Evolutionary conservation across 2,113 vertebrate genomes (phyloP), one percentile per base, ranked within the genome.

Genomic region (Paramisgurnus dabryanus): DNA sequence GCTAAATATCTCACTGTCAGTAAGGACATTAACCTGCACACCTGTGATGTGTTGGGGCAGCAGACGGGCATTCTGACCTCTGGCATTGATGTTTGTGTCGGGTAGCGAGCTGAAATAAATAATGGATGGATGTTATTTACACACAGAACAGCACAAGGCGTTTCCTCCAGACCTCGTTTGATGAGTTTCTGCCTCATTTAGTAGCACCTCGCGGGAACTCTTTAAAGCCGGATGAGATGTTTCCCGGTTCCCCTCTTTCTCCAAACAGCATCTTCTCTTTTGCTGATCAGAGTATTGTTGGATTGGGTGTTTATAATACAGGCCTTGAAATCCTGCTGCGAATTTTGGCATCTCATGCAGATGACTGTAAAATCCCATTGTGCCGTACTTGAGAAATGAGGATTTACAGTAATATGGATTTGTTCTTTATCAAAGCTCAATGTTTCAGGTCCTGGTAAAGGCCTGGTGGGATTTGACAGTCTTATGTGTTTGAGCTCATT

Each of bases 91-190:
- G 34, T 10, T 6, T 76, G 45, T 6, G 27, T 69, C 61, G 78
- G 40, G 34, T 55, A n/a, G 13, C 57, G 57, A 49, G n/a, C 53
- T 60, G 10, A 72, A 74, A 72, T 84, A 81, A 80, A 84, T 85
- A 81, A 80, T 81, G 68, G 69, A 82, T 81, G 67, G 66, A 43
- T 67, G 76, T 83, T 64, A 65, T 71, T 81, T 82, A 78, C 49
- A 78, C 64, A 70, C 13, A 41, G 65, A 66, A 40, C 49, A 71
- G 64, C 65, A 73, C 57, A 73, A 77, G 65, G 76, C 49, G 77
- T 84, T 78, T 84, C 67, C 66, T 49, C 58, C 65, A 66, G 58
- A 70, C 78, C 41, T 76, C 39, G 39, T 63, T 67, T 47, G 64
- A 50, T 67, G 66, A 74, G 43, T 78, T 79, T 70, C 75, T 81